A percentile compares a stretch with the other conserved stretches of the same genome.
phyloP scores from a whole-genome alignment of 2,113 vertebrate genomes.

The Pantherophis guttatus region DNA sequence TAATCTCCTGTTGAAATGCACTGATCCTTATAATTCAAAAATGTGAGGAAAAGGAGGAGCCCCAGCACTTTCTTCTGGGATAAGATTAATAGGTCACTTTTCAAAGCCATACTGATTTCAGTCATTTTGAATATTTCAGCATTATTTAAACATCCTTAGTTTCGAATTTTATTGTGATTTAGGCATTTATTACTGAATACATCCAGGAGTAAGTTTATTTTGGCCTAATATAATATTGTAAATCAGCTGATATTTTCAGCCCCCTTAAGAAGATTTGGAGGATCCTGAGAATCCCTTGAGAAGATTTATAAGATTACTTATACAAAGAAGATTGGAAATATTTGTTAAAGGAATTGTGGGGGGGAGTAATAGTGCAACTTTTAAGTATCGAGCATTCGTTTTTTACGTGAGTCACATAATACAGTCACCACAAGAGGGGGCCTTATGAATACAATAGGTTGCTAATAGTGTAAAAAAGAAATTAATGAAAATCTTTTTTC shows the following conservation, averaged over 20 bases:
- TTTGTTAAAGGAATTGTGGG: neutral
- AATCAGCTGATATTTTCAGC: neutral
- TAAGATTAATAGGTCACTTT: neutral
- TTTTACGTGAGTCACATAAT: neutral
- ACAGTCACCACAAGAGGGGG: conserved; percentile 54
- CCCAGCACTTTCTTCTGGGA: neutral
- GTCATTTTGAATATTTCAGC: neutral
- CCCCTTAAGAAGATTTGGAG: neutral
- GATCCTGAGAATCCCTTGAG: neutral
- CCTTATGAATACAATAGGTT: conserved; percentile 22
- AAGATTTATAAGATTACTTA: neutral
- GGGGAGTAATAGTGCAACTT: accelerated
- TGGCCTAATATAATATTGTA: neutral
- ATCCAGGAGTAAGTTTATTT: neutral
- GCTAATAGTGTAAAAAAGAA: neutral
- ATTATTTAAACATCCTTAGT: neutral
- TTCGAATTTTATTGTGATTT: neutral
- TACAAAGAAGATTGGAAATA: neutral
- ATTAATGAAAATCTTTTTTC: neutral
- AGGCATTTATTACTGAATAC: neutral
- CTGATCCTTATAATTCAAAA: neutral
- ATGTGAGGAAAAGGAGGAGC: neutral
- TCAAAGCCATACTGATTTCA: neutral
- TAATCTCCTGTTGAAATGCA: neutral
- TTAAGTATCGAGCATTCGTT: neutral